These are phyloP conservation scores for Cyanoramphus novaezelandiae DNA, from an alignment of 2,113 vertebrate genomes.

Conservation along the genomic window DNA sequence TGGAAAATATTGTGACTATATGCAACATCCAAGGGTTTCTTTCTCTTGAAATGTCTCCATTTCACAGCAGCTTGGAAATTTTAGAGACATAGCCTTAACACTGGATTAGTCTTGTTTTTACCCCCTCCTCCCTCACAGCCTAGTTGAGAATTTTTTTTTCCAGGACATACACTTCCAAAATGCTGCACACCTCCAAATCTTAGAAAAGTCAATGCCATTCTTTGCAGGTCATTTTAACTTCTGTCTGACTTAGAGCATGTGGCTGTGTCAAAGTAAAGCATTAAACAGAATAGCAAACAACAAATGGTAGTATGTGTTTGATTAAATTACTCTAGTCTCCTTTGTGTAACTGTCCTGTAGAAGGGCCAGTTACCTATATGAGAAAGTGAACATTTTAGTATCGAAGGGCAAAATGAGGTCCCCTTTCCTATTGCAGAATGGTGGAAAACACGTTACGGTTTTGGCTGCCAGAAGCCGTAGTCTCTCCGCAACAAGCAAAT, in stretches of 20 bases:
- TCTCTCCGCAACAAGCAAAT: not conserved
- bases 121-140: fast-evolving
- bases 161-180: not conserved
- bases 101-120: not conserved
- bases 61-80: not conserved
- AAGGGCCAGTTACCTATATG: not conserved
- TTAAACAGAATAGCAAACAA: not conserved
- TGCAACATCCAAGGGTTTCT: not conserved
- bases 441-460: not conserved
- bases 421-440: not conserved
- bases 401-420: not conserved
- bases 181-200: not conserved
- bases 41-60: not conserved
- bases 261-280: not conserved
- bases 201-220: not conserved
- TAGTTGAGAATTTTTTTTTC: not conserved
- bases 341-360: not conserved
- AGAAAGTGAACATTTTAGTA: not conserved
- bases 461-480: not conserved
- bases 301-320: not conserved
- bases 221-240: not conserved
- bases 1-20: not conserved
- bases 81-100: not conserved
- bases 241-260: not conserved
- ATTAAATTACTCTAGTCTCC: not conserved